phyloP scores from a whole-genome alignment of 2,888 invertebrate species.

The Caradrina clavipalpis region DNA sequence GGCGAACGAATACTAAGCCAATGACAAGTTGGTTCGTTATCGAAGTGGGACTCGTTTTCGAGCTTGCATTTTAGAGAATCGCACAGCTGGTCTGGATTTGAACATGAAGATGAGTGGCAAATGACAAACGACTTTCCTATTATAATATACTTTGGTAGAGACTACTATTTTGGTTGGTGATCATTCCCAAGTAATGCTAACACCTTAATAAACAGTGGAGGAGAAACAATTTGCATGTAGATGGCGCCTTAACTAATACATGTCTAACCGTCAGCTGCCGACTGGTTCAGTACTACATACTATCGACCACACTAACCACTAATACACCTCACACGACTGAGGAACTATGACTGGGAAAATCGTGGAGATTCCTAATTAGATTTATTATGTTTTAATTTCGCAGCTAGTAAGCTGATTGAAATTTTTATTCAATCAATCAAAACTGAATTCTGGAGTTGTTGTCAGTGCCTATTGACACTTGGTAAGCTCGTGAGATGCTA shows the following conservation, averaged over 20 bases:
- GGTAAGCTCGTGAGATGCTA: background rate
- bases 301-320: slow-evolving; percentile 83
- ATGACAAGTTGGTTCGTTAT: too few species aligned
- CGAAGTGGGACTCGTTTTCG: too few species aligned
- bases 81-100: too few species aligned
- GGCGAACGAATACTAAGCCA: too few species aligned
- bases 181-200: slow-evolving; percentile 69
- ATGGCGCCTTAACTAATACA: slow-evolving; percentile 80
- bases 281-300: slow-evolving; percentile 84
- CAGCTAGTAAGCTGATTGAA: background rate
- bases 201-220: slow-evolving; percentile 70
- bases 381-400: background rate
- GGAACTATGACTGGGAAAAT: slow-evolving; percentile 68
- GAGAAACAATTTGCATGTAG: slow-evolving; percentile 83
- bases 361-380: slow-evolving; percentile 57
- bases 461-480: background rate
- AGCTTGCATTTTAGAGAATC: too few species aligned
- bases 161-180: slow-evolving; percentile 18
- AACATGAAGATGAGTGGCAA: slow-evolving; percentile 12
- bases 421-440: background rate
- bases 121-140: slow-evolving; percentile 35
- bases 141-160: slow-evolving; percentile 37
- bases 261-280: slow-evolving; percentile 82
- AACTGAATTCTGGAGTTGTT: background rate
- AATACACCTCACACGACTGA: slow-evolving; percentile 72